Percentiles rank a stretch among this genome's conserved stretches.
Conservation (phyloP, 1,140 invertebrate genomes). For the Hyposmocoma kahamanoa region DNA sequence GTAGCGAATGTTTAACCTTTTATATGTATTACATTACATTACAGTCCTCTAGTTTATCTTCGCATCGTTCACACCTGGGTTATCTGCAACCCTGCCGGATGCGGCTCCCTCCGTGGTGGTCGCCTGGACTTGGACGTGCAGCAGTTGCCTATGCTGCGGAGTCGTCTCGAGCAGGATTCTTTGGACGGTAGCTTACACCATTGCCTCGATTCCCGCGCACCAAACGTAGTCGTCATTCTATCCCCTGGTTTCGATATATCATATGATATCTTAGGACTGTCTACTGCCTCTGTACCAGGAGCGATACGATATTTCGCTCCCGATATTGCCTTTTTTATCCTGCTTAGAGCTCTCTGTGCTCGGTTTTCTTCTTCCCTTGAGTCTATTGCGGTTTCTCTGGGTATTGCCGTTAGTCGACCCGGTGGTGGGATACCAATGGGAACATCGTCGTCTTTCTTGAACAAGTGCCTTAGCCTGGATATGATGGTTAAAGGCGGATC, state of each 20-base stretch:
- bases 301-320: conserved; percentile 53
- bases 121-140: conserved; percentile 31
- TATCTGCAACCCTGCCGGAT: conserved; percentile 45
- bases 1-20: too few species aligned
- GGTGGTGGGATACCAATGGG: conserved; percentile 24
- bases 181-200: conserved; percentile 45
- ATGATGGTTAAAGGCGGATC: conserved; percentile 45
- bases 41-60: conserved; percentile 8
- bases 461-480: conserved; percentile 23
- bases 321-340: conserved; percentile 45
- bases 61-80: conserved; percentile 57
- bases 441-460: conserved; percentile 23
- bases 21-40: background rate
- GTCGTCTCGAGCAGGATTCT: conserved; percentile 28
- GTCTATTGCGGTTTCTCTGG: conserved; percentile 26
- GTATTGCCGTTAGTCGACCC: conserved; percentile 29
- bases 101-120: conserved; percentile 35
- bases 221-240: conserved; percentile 56
- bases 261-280: conserved; percentile 62
- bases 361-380: conserved; percentile 34
- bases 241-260: conserved; percentile 55
- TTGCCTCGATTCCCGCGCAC: conserved; percentile 34
- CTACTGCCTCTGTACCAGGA: conserved; percentile 39
- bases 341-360: conserved; percentile 32
- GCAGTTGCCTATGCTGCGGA: conserved; percentile 36